Evolutionary conservation across 2,888 invertebrate species (phyloP).

Genomic region (Matsumyia berberina): DNA sequence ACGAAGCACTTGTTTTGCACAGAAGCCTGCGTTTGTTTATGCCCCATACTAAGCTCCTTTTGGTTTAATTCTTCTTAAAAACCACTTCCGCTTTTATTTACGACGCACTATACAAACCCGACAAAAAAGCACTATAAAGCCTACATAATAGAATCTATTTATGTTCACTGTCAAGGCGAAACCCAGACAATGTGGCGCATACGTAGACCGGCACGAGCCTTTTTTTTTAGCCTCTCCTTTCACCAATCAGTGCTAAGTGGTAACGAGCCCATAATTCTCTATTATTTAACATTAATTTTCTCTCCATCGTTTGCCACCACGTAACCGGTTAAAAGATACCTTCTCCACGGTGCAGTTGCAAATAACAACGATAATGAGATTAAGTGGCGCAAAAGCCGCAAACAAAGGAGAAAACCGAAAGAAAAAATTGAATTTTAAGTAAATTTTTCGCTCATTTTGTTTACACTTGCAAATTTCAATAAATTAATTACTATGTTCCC

Average conservation of each 20-base stretch:
- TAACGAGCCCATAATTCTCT: constrained; percentile 8
- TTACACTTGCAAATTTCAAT: constrained; percentile 22
- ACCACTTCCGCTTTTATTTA: constrained; percentile 34
- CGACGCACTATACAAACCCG: constrained; percentile 22
- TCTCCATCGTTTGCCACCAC: constrained; percentile 1
- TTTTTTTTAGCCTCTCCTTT: neutral
- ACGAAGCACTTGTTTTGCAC: neutral
- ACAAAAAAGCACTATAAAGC: constrained; percentile 22
- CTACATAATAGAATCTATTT: constrained; percentile 14
- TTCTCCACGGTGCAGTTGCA: neutral
- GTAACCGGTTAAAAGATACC: constrained; percentile 15
- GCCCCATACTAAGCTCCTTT: constrained; percentile 28
- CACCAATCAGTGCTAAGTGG: constrained; percentile 9
- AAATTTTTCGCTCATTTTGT: constrained; percentile 11
- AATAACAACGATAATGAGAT: constrained; percentile 20
- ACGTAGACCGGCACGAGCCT: constrained; percentile 7
- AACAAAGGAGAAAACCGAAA: constrained; percentile 8
- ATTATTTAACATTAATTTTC: constrained; percentile 47
- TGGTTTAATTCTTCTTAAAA: constrained; percentile 22
- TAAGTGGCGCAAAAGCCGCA: constrained; percentile 22
- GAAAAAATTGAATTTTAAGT: constrained; percentile 2
- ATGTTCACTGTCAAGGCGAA: constrained; percentile 53
- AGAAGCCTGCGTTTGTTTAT: neutral
- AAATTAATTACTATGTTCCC: constrained; percentile 28
- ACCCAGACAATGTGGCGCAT: constrained; percentile 14